phyloP scores from a whole-genome alignment of 2,797 vertebrate species.

The Lithobates pipiens region DNA sequence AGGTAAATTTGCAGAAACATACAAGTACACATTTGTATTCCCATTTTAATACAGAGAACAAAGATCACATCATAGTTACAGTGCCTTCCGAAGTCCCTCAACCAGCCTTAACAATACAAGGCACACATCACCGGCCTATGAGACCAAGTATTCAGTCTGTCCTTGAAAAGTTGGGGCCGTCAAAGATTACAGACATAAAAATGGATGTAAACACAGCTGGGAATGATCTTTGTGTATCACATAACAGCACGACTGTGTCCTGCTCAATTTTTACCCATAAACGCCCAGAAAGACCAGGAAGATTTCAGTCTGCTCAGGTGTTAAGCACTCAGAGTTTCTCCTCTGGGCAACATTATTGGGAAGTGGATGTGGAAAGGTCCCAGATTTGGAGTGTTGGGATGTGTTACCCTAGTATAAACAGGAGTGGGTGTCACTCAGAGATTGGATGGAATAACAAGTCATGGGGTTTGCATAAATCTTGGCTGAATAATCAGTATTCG shows the following conservation, averaged over 20 bases:
- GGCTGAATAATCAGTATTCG: conserved; percentile 6
- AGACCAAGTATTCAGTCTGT: not conserved
- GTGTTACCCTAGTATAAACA: conserved; percentile 20
- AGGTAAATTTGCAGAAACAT: not conserved
- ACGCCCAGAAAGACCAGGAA: not conserved
- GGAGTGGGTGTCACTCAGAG: not conserved
- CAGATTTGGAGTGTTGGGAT: conserved; percentile 25
- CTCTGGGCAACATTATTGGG: conserved; percentile 26
- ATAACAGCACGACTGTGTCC: not conserved
- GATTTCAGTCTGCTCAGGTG: conserved; percentile 33
- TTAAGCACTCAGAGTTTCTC: conserved; percentile 2
- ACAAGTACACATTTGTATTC: too few relatives aligned
- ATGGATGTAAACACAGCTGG: conserved; percentile 8
- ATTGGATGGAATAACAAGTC: conserved; percentile 25
- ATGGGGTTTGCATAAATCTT: conserved; percentile 7
- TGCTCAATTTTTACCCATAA: not conserved
- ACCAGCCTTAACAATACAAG: not conserved
- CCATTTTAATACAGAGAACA: not conserved
- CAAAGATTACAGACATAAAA: not conserved
- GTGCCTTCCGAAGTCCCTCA: not conserved
- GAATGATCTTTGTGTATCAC: conserved; percentile 1
- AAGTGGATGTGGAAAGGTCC: conserved; percentile 1
- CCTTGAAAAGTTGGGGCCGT: not conserved
- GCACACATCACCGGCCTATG: not conserved
- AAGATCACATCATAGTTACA: not conserved